Evolutionary conservation across 2,888 invertebrate genomes (phyloP).

Genomic region (Ephialtes manifestator): DNA sequence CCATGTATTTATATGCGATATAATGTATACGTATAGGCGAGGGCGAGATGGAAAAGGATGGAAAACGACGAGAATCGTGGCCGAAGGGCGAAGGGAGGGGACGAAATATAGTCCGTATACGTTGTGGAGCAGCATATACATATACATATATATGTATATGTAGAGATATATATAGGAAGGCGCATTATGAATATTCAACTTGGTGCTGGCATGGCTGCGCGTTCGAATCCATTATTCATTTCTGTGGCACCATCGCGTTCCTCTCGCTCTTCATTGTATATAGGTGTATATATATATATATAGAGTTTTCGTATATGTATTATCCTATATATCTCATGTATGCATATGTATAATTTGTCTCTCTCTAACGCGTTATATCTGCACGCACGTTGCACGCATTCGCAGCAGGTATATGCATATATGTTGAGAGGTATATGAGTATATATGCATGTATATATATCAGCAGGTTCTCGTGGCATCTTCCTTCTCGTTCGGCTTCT

Average conservation of each 20-base stretch:
- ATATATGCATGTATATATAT: background rate
- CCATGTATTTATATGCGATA: slow-evolving; percentile 56
- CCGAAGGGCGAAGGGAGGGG: slow-evolving; percentile 28
- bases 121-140: slow-evolving; percentile 30
- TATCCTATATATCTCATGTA: slow-evolving; percentile 6
- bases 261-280: slow-evolving; percentile 61
- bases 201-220: slow-evolving; percentile 83
- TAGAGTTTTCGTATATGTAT: background rate
- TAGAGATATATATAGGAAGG: slow-evolving; percentile 44
- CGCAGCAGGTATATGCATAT: slow-evolving; percentile 20
- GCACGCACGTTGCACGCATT: slow-evolving; percentile 62
- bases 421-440: background rate
- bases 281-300: slow-evolving; percentile 14
- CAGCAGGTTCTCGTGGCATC: slow-evolving; percentile 3
- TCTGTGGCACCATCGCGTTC: slow-evolving; percentile 78
- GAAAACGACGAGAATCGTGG: slow-evolving; percentile 50
- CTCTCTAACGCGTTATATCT: slow-evolving; percentile 22
- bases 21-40: slow-evolving; percentile 30
- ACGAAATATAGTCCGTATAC: slow-evolving; percentile 65
- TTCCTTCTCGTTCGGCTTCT: background rate
- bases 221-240: slow-evolving; percentile 85
- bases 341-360: slow-evolving; percentile 5
- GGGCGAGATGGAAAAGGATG: slow-evolving; percentile 60
- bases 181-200: slow-evolving; percentile 83
- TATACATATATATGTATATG: slow-evolving; percentile 27